These are phyloP conservation scores for Ammodytes marinus DNA, from an alignment of 2,113 vertebrate species.

Conservation along the genomic window DNA sequence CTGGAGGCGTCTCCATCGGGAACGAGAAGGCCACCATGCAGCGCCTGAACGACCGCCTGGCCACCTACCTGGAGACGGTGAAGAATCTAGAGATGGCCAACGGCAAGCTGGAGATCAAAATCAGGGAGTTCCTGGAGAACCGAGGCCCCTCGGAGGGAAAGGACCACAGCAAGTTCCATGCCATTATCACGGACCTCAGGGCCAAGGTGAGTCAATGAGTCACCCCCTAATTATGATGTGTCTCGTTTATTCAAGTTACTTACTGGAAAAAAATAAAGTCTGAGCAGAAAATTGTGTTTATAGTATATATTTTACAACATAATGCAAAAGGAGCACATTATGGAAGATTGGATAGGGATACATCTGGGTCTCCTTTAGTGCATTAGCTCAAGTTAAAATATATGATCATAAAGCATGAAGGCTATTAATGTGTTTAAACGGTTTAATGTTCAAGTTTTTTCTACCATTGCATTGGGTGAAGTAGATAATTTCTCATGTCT, in stretches of 20 bases:
- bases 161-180: constrained; percentile 76
- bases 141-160: constrained; percentile 73
- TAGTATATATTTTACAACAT: not conserved
- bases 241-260: not conserved
- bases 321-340: not conserved
- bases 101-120: constrained; percentile 79
- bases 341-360: not conserved
- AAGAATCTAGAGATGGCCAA: constrained; percentile 84
- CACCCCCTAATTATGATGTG: not conserved
- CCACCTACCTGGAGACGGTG: constrained; percentile 83
- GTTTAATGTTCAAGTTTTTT: no score
- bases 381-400: not conserved
- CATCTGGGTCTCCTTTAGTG: not conserved
- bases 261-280: not conserved
- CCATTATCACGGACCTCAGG: constrained; percentile 73
- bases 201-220: constrained; percentile 76
- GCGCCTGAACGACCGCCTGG: constrained; percentile 83
- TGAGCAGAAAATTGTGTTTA: not conserved
- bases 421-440: no score
- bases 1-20: constrained; percentile 56
- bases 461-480: no score
- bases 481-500: not conserved
- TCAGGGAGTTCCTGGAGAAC: constrained; percentile 79
- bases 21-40: constrained; percentile 84
- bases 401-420: no score